Base-by-base conservation (phyloP, 2,113 vertebrate species). In the Vulpes ferrilata region DNA sequence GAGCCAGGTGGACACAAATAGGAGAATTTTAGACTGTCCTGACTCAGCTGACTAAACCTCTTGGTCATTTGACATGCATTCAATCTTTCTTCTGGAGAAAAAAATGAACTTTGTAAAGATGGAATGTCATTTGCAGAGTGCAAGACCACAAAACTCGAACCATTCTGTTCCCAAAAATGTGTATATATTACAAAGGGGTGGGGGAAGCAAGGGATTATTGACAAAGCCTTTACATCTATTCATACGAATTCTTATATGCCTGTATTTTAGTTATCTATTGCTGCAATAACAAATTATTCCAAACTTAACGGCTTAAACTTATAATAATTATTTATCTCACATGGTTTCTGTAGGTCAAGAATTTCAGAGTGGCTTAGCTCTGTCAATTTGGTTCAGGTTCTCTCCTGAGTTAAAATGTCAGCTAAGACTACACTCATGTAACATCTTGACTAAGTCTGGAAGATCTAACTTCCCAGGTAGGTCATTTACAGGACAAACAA, bases 271-370 rank as follows among this genome's bases (percentile, higher is more conserved):
- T 57, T 94, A 43, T 65, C 53, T 60, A 57, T 88, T 81, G 62
- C 43, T 57, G 2, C 27, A 76, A 65, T 71, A 90, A 90, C 15
- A 96, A 94, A 88, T 84, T 88, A 95, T 89, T 3, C 43, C 23
- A 88, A 73, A 76, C 3, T 94, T 69, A 48, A 43, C 80, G 13
- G 51, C 30, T 95, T 93, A 92, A 95, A 92, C 43, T 84, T 74
- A 88, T 51, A 67, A 23, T 60, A 59, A 90, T 59, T 80, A 81
- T 86, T 64, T 89, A 48, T 35, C 23, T 97, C 43, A 88, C 10
- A 55, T 0, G 55, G 57, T 60, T 93, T 89, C 55, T 93, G 27
- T 93, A 38, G 55, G 22, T 90, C 48, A 80, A 79, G 74, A 92
- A 92, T 93, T 79, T 94, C 19, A 64, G 92, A 88, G 32, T 65